These are phyloP conservation scores for Pseudomyrmex flavicornis DNA, from an alignment of 1,140 invertebrate genomes.

Conservation along the genomic window DNA sequence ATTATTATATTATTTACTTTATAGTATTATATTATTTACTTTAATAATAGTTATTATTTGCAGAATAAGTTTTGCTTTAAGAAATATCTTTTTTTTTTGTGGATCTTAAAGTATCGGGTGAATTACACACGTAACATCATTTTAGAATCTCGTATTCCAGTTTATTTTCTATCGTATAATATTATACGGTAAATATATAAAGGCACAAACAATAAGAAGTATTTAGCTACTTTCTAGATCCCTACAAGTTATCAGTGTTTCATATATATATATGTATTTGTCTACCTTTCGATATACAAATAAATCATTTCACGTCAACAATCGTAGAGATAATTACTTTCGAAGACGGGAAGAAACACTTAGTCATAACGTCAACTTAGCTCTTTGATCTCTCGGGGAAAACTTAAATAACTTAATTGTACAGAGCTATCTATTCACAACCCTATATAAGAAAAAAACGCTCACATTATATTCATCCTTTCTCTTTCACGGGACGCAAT, in stretches of 20 bases:
- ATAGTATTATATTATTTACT: neutral
- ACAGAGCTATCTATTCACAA: constrained; percentile 69
- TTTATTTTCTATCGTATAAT: constrained; percentile 70
- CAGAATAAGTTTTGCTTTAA: neutral
- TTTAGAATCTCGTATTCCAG: constrained; percentile 35
- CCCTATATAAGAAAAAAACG: constrained; percentile 68
- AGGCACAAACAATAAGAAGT: constrained; percentile 79
- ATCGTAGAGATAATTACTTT: constrained; percentile 53
- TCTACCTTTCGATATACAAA: constrained; percentile 31
- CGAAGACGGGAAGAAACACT: constrained; percentile 49
- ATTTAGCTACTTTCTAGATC: constrained; percentile 64
- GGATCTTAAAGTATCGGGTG: neutral
- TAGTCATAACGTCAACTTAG: constrained; percentile 65
- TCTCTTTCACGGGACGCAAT: constrained; percentile 43
- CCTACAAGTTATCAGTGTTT: constrained; percentile 60
- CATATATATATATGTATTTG: constrained; percentile 30
- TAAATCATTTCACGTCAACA: constrained; percentile 52
- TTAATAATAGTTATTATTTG: neutral
- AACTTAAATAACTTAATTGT: constrained; percentile 71
- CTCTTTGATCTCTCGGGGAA: constrained; percentile 62
- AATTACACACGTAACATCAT: neutral
- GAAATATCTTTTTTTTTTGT: neutral
- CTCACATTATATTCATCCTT: constrained; percentile 31
- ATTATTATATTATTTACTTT: neutral
- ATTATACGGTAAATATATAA: constrained; percentile 75